Percentiles rank a stretch among this genome's conserved stretches.
phyloP scores from a whole-genome alignment of 2,888 invertebrate genomes.

The Bhutanitis thaidina region DNA sequence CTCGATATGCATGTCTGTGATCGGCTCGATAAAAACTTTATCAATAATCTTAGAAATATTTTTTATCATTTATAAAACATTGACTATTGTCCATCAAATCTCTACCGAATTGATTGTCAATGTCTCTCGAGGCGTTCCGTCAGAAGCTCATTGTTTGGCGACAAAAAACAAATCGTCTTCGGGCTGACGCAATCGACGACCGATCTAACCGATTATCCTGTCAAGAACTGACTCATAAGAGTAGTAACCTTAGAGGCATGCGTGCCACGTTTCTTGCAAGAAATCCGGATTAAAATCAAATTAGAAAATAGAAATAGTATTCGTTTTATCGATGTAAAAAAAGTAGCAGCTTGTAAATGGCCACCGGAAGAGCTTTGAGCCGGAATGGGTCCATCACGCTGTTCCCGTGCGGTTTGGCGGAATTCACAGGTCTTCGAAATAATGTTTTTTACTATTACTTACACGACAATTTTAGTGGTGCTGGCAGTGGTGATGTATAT shows the following conservation, averaged over 20 bases:
- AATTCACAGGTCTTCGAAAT: too few species aligned
- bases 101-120: constrained; percentile 26
- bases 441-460: too few species aligned
- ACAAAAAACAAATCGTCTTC: constrained; percentile 29
- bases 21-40: constrained; percentile 6
- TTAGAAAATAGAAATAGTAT: neutral
- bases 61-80: too few species aligned
- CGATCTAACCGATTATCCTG: constrained; percentile 55
- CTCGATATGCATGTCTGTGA: neutral
- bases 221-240: constrained; percentile 48
- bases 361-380: too few species aligned
- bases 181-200: constrained; percentile 56
- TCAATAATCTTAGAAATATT: constrained; percentile 1
- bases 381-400: too few species aligned
- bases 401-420: too few species aligned
- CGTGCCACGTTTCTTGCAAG: constrained; percentile 3
- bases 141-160: constrained; percentile 24
- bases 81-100: too few species aligned
- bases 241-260: constrained; percentile 19
- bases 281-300: neutral
- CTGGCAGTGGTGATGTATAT: too few species aligned
- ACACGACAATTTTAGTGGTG: too few species aligned
- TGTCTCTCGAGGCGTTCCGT: constrained; percentile 25
- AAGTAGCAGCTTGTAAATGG: too few species aligned
- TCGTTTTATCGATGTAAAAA: too few species aligned